A percentile compares a stretch with the other conserved stretches of the same genome.
These are phyloP conservation scores for Ianthella basta DNA, from an alignment of 37 sponge, comb jelly and placozoan species.

Conservation along the genomic window DNA sequence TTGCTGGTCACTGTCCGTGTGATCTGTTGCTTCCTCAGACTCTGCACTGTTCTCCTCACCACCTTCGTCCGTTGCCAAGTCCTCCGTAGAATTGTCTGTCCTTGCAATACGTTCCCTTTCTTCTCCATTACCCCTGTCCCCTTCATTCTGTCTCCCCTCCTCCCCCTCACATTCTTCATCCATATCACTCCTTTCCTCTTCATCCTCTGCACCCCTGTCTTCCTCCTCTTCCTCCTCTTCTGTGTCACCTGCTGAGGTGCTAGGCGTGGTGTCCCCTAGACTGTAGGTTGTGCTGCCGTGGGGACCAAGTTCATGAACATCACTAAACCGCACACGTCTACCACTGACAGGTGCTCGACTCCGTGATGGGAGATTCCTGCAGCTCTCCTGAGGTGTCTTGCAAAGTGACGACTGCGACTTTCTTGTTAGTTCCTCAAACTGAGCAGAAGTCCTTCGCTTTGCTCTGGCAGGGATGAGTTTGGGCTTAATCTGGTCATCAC, in stretches of 20 bases:
- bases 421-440: no score
- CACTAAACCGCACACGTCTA: slow-evolving; percentile 19
- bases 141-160: background rate
- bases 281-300: slow-evolving; percentile 12
- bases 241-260: background rate
- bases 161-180: background rate
- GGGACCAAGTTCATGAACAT: slow-evolving; percentile 26
- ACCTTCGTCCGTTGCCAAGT: background rate
- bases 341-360: background rate
- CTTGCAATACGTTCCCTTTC: background rate
- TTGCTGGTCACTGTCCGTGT: no score
- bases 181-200: slow-evolving; percentile 32
- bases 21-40: no score
- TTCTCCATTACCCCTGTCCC: background rate
- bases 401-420: no score
- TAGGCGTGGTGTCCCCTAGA: background rate
- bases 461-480: no score
- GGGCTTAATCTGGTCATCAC: no score
- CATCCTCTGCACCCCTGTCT: background rate
- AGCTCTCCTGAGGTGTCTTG: no score
- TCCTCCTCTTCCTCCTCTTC: slow-evolving; percentile 1
- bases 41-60: no score
- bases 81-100: background rate
- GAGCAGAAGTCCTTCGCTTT: no score
- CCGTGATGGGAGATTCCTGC: no score